Evolutionary conservation across 2,113 vertebrate genomes (phyloP), one percentile per base, ranked within the genome.

Genomic region (Rhizomys pruinosus): DNA sequence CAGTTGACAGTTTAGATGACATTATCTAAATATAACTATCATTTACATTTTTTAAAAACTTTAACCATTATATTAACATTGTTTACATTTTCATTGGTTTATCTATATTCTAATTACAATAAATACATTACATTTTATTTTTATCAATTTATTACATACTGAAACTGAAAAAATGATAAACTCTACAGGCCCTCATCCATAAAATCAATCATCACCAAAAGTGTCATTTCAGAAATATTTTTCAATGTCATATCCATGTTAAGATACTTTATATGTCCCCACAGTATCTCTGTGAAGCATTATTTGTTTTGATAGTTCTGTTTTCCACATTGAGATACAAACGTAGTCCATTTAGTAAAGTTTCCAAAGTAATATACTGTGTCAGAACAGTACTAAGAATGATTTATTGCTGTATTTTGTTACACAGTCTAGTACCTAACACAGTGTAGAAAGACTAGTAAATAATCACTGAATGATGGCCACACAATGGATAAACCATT

Each of bases 121-220:
- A 59, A 89, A 61, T 76, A 64, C 71, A 3, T 66, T 68, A 78
- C 61, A 27, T 87, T 88, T 95, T 84, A 71, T 12, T 71, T 81
- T 91, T 73, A 85, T 64, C 29, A 89, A 84, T 64, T 94, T 23
- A 2, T 90, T 93, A 66, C 68, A 93, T 78, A 78, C 69, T 82
- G 37, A 94, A 32, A 71, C 6, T 55, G 44, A 96, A 95, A 87
- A 95, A 76, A 68, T 57, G 76, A 81, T 37, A 64, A 72, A 63
- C 68, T 27, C 80, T 78, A 79, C 88, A 94, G 85, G 61, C 17
- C 12, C 27, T 86, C 79, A 68, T 23, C 64, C 47, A 73, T 34
- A 95, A 96, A 76, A 93, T 64, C 47, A 71, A 37, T 42, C 29
- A 86, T 37, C 59, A 84, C 59, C 59, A 92, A 80, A 95, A 90